These are phyloP conservation scores for Drosophila mulleri DNA, from an alignment of 2,888 invertebrate species.

Conservation along the genomic window DNA sequence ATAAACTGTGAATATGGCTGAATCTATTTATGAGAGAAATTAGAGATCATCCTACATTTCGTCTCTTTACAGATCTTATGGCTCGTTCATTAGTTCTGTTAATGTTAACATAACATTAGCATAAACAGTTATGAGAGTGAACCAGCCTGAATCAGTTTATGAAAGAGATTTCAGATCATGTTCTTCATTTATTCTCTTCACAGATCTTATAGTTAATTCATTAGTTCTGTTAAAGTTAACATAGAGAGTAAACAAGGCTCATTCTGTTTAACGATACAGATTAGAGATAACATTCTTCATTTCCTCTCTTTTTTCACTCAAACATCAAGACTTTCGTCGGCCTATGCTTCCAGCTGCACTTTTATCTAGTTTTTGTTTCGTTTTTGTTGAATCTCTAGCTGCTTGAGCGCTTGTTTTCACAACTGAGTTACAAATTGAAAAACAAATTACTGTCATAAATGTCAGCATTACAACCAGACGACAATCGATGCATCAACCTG, in stretches of 20 bases:
- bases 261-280: background rate
- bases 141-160: background rate
- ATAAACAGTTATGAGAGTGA: too few relatives aligned
- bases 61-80: too few relatives aligned
- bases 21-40: background rate
- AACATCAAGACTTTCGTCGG: background rate
- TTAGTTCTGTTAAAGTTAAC: too few relatives aligned
- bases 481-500: slow-evolving; percentile 76
- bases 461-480: slow-evolving; percentile 76
- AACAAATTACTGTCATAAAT: slow-evolving; percentile 79
- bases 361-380: slow-evolving; percentile 4
- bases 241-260: background rate
- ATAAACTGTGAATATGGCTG: background rate
- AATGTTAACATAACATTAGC: too few relatives aligned
- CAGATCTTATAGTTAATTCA: too few relatives aligned
- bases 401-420: slow-evolving; percentile 35
- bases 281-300: background rate
- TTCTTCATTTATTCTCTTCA: too few relatives aligned
- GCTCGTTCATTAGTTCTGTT: too few relatives aligned
- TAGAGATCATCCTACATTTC: background rate
- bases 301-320: background rate
- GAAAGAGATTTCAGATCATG: too few relatives aligned
- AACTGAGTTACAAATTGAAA: slow-evolving; percentile 71
- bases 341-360: slow-evolving; percentile 9
- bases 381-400: slow-evolving; percentile 7